A percentile compares a stretch with the other conserved stretches of the same genome.
Conservation (phyloP, 2,113 vertebrate genomes). For the Microcebus griseorufus region DNA sequence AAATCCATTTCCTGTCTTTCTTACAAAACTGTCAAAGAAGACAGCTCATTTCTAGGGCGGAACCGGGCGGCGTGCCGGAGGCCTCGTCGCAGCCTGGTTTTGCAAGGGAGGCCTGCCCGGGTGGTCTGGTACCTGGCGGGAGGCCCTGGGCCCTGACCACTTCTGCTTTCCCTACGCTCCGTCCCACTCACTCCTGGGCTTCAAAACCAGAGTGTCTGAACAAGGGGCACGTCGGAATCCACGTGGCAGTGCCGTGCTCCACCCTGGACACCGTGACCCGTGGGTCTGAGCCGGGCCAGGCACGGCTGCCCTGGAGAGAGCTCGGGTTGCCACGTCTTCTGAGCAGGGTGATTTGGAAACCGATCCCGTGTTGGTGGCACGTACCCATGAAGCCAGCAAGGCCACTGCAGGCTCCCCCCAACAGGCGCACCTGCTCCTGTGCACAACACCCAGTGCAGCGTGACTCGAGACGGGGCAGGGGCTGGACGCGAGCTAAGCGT, state of each 20-base stretch:
- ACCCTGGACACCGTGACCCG: no score
- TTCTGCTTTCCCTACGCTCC: constrained; percentile 51
- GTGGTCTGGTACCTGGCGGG: neutral
- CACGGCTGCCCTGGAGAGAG: accelerated
- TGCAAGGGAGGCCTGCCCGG: neutral
- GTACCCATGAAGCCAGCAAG: neutral
- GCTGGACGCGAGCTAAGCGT: neutral
- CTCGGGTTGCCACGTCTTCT: accelerated
- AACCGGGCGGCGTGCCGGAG: neutral
- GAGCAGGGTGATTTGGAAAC: neutral
- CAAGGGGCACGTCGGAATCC: neutral
- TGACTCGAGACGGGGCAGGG: neutral
- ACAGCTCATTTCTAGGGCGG: accelerated
- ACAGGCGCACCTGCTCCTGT: neutral
- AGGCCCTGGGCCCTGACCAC: constrained; percentile 27
- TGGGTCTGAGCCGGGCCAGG: neutral
- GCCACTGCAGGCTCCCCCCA: no score
- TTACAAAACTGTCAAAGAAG: neutral
- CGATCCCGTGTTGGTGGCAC: accelerated
- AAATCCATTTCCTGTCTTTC: constrained; percentile 45
- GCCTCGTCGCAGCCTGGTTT: no score
- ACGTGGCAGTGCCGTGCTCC: accelerated
- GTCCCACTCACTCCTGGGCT: neutral
- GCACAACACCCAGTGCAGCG: neutral
- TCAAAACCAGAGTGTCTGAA: neutral